Percentiles rank a stretch among this genome's conserved stretches.
Evolutionary conservation across 2,888 invertebrate genomes (phyloP).

Genomic region (Bugulina stolonifera): DNA sequence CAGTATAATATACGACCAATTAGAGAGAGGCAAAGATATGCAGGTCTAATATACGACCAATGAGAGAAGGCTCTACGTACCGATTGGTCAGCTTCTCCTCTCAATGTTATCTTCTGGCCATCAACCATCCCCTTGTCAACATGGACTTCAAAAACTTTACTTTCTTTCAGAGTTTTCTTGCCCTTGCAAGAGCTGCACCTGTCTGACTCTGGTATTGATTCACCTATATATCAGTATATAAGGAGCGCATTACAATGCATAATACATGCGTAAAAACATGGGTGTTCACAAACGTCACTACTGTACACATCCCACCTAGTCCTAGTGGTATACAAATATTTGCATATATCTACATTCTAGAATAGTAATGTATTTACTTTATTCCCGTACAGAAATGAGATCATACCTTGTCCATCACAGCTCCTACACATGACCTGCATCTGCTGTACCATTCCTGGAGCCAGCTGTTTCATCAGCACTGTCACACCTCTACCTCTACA

Average conservation of each 20-base stretch:
- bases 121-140: slow-evolving; percentile 85
- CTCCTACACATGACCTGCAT: slow-evolving; percentile 54
- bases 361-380: not conserved
- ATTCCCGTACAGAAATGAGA: not conserved
- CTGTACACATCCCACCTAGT: not conserved
- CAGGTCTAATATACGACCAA: no score
- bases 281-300: no score
- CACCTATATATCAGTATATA: slow-evolving; percentile 40
- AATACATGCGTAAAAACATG: not conserved
- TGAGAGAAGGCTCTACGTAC: slow-evolving; percentile 42
- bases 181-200: slow-evolving; percentile 77
- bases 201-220: slow-evolving; percentile 63
- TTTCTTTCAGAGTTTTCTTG: slow-evolving; percentile 74
- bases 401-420: slow-evolving; percentile 58
- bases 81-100: slow-evolving; percentile 81
- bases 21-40: no score
- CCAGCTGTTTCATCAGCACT: slow-evolving; percentile 68
- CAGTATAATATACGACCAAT: no score
- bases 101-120: slow-evolving; percentile 75
- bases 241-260: not conserved
- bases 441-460: slow-evolving; percentile 60
- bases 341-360: not conserved
- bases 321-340: not conserved
- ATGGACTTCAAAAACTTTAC: slow-evolving; percentile 77
- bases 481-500: slow-evolving; percentile 76